phyloP scores from a whole-genome alignment of 2,888 invertebrate genomes.

The Thecocarcelia acutangulata region DNA sequence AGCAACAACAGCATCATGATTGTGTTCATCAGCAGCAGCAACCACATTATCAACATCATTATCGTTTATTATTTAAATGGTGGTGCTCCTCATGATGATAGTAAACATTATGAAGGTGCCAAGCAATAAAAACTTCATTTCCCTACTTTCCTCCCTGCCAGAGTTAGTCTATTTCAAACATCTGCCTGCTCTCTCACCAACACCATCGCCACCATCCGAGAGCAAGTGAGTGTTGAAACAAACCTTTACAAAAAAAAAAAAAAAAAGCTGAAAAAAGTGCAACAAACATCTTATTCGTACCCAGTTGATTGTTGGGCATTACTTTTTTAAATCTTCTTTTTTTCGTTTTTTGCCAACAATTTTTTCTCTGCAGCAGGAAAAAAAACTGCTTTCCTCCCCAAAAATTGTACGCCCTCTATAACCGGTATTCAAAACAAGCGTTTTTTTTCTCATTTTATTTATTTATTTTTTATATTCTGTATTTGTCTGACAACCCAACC shows the following conservation, averaged over 20 bases:
- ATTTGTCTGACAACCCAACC: constrained; percentile 53
- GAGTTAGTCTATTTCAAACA: constrained; percentile 36
- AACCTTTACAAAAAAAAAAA: not conserved
- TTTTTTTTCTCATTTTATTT: not conserved
- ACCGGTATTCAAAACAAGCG: constrained; percentile 66
- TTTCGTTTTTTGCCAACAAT: constrained; percentile 27
- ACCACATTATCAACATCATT: not conserved
- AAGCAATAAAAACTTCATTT: not conserved
- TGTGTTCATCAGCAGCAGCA: not conserved
- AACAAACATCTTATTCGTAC: constrained; percentile 57
- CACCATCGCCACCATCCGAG: not conserved
- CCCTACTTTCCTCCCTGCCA: not conserved
- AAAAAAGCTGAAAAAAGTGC: constrained; percentile 39
- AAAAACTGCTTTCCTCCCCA: constrained; percentile 24
- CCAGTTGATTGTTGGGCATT: constrained; percentile 15
- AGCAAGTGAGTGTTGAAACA: constrained; percentile 12
- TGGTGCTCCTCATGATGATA: constrained; percentile 23
- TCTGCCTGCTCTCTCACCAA: constrained; percentile 54
- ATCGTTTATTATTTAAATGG: not conserved
- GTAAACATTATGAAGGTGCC: constrained; percentile 41
- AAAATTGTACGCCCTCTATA: constrained; percentile 57
- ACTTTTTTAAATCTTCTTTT: constrained; percentile 6
- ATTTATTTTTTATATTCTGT: too few species aligned
- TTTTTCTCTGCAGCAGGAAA: constrained; percentile 19
- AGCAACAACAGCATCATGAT: constrained; percentile 18